phyloP scores from a whole-genome alignment of 2,888 invertebrate genomes.

The Drosophila emarginata region DNA sequence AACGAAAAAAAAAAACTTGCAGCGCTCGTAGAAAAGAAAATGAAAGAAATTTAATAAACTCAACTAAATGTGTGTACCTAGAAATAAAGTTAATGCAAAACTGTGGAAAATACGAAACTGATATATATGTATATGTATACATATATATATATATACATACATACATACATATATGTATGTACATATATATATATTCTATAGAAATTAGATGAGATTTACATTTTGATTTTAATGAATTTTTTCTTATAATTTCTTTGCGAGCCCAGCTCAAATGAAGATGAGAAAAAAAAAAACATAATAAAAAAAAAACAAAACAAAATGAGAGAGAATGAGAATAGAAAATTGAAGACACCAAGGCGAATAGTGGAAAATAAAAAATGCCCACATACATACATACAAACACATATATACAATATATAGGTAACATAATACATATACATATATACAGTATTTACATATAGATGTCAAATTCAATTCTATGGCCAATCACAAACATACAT shows the following conservation, averaged over 20 bases:
- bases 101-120: not conserved
- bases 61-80: conserved; percentile 57
- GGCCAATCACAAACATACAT: not conserved
- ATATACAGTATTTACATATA: not conserved
- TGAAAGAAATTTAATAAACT: conserved; percentile 1
- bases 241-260: not conserved
- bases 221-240: not conserved
- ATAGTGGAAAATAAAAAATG: conserved; percentile 9
- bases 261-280: conserved; percentile 14
- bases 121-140: not conserved
- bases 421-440: not conserved
- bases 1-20: conserved; percentile 37
- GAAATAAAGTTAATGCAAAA: conserved; percentile 13
- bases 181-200: not conserved
- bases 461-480: not conserved
- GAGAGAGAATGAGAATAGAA: not conserved
- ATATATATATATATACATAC: not conserved
- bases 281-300: not conserved
- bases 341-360: conserved; percentile 10
- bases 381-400: conserved; percentile 5
- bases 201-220: not conserved
- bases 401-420: not conserved
- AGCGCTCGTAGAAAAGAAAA: conserved; percentile 35
- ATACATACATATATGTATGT: not conserved
- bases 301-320: not conserved